Conservation (phyloP, 2,113 vertebrate genomes). For the Elephas maximus region DNA sequence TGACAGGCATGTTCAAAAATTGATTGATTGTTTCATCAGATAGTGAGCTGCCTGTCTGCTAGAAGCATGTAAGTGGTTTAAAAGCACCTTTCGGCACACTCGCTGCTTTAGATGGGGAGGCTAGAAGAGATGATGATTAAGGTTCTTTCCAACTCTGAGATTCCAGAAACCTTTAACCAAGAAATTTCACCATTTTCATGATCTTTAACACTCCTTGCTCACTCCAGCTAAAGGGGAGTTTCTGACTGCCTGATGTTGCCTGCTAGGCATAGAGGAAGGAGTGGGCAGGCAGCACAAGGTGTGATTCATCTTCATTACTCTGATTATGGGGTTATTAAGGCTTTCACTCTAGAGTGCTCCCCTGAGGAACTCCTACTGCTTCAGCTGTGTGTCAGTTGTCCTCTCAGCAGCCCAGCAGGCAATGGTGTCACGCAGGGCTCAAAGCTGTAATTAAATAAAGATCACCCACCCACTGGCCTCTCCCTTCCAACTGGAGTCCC, state of each 20-base stretch:
- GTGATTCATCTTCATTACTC: conserved; percentile 40
- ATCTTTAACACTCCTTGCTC: not conserved
- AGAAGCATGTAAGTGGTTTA: not conserved
- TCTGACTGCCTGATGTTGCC: not conserved
- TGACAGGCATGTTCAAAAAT: not conserved
- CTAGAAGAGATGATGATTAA: not conserved
- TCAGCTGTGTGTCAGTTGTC: not conserved
- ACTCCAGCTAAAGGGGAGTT: not conserved
- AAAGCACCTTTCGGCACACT: not conserved
- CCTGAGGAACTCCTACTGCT: not conserved
- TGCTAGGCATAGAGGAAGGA: not conserved
- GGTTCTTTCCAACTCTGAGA: not conserved
- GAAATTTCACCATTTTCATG: not conserved
- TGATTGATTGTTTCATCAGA: not conserved
- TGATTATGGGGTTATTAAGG: not conserved
- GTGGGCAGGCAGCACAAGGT: not conserved
- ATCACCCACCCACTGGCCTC: not conserved
- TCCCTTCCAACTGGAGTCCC: not conserved
- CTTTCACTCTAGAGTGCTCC: conserved; percentile 11
- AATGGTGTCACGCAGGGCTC: not conserved
- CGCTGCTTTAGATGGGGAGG: not conserved
- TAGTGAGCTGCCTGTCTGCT: not conserved
- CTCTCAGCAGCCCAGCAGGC: not conserved
- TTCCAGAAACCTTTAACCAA: not conserved
- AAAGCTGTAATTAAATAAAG: conserved; percentile 12